Base-by-base conservation (phyloP, 2,888 invertebrate species). In the Suillia variegata region DNA sequence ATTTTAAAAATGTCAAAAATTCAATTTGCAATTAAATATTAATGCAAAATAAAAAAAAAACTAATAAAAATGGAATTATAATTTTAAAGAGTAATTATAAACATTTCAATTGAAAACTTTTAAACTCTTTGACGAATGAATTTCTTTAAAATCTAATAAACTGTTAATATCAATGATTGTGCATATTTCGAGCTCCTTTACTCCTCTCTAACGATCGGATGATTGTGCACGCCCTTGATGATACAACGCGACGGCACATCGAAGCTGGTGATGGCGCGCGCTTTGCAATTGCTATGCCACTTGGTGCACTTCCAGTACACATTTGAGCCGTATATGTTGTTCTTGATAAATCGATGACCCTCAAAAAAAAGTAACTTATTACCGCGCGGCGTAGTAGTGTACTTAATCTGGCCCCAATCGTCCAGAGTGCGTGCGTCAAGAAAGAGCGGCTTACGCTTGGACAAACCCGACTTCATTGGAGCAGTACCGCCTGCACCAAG, bases 301-400 rank as follows among this genome's bases (percentile, higher is more conserved):
- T 80, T 81, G 42, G 81, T 75, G 70, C 82, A 82, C 67, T 82
- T 82, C 82, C 82, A 82, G 61, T 82, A 82, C 8, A 80, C 70
- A 62, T 80, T 82, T 4, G 76, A 70, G 54, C 81, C 81, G 67
- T 82, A 81, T 26, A 75, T 70, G 56, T 82, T 82, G 52, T 82
- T 82, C 47, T 78, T 78, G 21, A 82, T 76, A 58, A 80, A 82
- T 21, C 81, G 79, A 70, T 82, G 79, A 2, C 77, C 80, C n/a
- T 77, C 74, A 59, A 75, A 80, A 45, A 70, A 75, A n/a, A 82
- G 61, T 2, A 82, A 62, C 50, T 77, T 76, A 62, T 81, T 82
- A 2, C 82, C 81, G 1, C 80, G 73, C 0, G 77, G 70, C 2
- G 80, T 80, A 45, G 71, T 76, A 2, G 71, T 70, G 52, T 78